Conservation (phyloP, 2,888 invertebrate genomes). For the Apamea epomidion region DNA sequence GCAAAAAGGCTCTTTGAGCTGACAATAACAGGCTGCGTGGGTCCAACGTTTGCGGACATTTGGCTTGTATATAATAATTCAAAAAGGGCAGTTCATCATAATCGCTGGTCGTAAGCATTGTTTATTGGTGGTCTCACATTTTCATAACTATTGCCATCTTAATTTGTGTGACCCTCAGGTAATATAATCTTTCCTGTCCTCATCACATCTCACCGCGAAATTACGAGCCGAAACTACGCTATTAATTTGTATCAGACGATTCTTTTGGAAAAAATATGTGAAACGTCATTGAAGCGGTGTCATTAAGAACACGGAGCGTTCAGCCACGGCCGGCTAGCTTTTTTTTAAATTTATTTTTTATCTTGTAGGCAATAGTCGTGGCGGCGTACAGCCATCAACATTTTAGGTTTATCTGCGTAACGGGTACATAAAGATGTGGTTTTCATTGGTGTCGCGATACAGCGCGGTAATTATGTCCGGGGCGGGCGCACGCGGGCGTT, state of each 20-base stretch:
- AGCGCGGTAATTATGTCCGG: slow-evolving; percentile 78
- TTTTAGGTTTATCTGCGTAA: slow-evolving; percentile 83
- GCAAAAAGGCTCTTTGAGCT: slow-evolving; percentile 22
- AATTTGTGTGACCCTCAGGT: slow-evolving; percentile 4
- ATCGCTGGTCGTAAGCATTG: slow-evolving; percentile 6
- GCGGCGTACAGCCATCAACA: slow-evolving; percentile 74
- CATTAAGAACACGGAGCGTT: slow-evolving; percentile 48
- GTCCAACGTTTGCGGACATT: slow-evolving; percentile 14
- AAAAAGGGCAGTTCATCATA: background rate
- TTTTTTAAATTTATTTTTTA: slow-evolving; percentile 67
- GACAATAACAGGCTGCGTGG: slow-evolving; percentile 19
- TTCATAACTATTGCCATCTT: slow-evolving; percentile 11
- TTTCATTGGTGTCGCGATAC: slow-evolving; percentile 82
- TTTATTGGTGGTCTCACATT: slow-evolving; percentile 39
- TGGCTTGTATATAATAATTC: background rate
- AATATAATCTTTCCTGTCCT: slow-evolving; percentile 1
- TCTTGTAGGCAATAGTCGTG: slow-evolving; percentile 75
- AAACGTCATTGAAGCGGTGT: slow-evolving; percentile 49
- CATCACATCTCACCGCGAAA: slow-evolving; percentile 24
- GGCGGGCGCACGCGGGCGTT: slow-evolving; percentile 71
- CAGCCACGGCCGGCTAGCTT: slow-evolving; percentile 51
- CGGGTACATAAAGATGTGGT: slow-evolving; percentile 81
- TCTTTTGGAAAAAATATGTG: slow-evolving; percentile 55
- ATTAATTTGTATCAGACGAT: slow-evolving; percentile 35
- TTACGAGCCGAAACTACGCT: slow-evolving; percentile 11